These are phyloP conservation scores for Amblyjoppa fuscipennis DNA, from an alignment of 2,888 invertebrate genomes.

Conservation along the genomic window DNA sequence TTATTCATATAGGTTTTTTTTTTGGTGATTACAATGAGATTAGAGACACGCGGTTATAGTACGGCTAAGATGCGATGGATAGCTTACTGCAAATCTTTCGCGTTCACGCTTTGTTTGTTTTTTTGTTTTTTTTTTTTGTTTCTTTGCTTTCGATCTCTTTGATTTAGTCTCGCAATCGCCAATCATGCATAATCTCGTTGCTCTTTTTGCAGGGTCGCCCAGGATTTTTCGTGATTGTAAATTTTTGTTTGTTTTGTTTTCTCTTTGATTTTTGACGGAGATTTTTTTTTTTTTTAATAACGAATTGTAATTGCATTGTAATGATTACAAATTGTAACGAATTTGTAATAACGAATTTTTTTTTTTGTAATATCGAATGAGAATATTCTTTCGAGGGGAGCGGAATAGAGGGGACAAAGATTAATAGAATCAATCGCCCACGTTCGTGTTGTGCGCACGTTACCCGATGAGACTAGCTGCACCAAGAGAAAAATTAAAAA, in stretches of 20 bases:
- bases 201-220: constrained; percentile 17
- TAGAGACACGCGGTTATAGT: constrained; percentile 49
- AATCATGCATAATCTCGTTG: constrained; percentile 34
- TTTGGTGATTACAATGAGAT: constrained; percentile 26
- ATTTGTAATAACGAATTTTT: too few relatives aligned
- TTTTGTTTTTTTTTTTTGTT: not conserved
- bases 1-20: constrained; percentile 34
- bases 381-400: not conserved
- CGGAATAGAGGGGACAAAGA: constrained; percentile 13
- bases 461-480: too few relatives aligned
- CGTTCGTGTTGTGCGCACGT: too few relatives aligned
- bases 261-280: too few relatives aligned
- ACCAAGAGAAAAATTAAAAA: too few relatives aligned
- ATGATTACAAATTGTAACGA: too few relatives aligned
- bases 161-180: constrained; percentile 11
- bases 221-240: constrained; percentile 6
- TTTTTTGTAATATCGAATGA: too few relatives aligned
- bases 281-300: too few relatives aligned
- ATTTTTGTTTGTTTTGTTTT: too few relatives aligned
- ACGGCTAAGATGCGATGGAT: constrained; percentile 64
- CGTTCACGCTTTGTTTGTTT: not conserved
- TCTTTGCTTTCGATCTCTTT: not conserved
- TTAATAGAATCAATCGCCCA: too few relatives aligned
- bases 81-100: constrained; percentile 66
- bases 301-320: too few relatives aligned